These are phyloP conservation scores for Hanleya hanleyi DNA, from an alignment of 2,888 invertebrate species.

Conservation along the genomic window DNA sequence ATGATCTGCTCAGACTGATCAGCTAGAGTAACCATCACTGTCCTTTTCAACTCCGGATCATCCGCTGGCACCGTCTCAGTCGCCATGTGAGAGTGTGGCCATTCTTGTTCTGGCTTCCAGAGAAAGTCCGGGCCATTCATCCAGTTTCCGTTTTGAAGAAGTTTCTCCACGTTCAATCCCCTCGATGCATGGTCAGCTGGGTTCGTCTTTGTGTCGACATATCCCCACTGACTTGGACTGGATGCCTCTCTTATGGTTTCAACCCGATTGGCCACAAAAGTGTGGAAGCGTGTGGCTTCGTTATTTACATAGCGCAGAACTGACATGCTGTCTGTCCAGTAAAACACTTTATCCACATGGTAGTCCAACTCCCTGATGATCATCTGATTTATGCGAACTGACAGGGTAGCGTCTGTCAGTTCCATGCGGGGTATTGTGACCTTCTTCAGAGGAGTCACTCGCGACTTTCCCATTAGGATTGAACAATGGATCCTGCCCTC, in stretches of 20 bases:
- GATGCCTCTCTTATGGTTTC: conserved; percentile 25
- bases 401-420: conserved; percentile 29
- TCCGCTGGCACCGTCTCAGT: too few species aligned
- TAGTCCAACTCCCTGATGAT: conserved; percentile 19
- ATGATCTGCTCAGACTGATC: too few species aligned
- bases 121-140: conserved; percentile 24
- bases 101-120: too few species aligned
- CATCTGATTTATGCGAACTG: conserved; percentile 14
- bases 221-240: conserved; percentile 11
- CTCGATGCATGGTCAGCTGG: conserved; percentile 23
- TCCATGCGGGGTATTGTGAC: conserved; percentile 35
- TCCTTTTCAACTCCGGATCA: too few species aligned
- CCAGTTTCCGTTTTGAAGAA: conserved; percentile 11
- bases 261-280: conserved; percentile 34
- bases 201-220: conserved; percentile 10
- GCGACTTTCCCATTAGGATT: conserved; percentile 30
- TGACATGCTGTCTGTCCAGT: conserved; percentile 23
- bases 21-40: too few species aligned
- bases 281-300: conserved; percentile 28
- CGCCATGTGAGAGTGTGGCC: too few species aligned
- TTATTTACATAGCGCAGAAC: conserved; percentile 26
- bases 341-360: conserved; percentile 7
- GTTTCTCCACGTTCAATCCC: conserved; percentile 8
- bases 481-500: conserved; percentile 30
- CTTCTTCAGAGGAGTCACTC: conserved; percentile 27